phyloP scores from a whole-genome alignment of 2,113 vertebrate species.

The Sus scrofa region T2T-Sscrofa CM000812.6:231421501-231422000 shows the following conservation, averaged over 20 bases:
- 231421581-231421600: neutral
- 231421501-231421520: neutral
- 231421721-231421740: neutral
- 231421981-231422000: neutral
- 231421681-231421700: neutral
- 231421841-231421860: slow-evolving; percentile 27
- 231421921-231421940: slow-evolving; percentile 8
- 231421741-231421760: slow-evolving; percentile 23
- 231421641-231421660: slow-evolving; percentile 27
- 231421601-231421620: slow-evolving; percentile 41
- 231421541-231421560: neutral
- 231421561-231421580: neutral
- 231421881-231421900: slow-evolving; percentile 15
- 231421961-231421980: neutral
- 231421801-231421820: neutral
- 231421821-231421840: neutral
- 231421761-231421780: neutral
- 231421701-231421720: neutral
- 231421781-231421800: slow-evolving; percentile 4
- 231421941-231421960: neutral
- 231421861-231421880: neutral
- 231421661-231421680: slow-evolving; percentile 40
- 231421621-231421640: slow-evolving; percentile 1
- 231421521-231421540: neutral
- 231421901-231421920: neutral